Evolutionary conservation across 2,888 invertebrate genomes (phyloP), one percentile per base, ranked within the genome.

Genomic region (Aphidoletes aphidimyza): DNA sequence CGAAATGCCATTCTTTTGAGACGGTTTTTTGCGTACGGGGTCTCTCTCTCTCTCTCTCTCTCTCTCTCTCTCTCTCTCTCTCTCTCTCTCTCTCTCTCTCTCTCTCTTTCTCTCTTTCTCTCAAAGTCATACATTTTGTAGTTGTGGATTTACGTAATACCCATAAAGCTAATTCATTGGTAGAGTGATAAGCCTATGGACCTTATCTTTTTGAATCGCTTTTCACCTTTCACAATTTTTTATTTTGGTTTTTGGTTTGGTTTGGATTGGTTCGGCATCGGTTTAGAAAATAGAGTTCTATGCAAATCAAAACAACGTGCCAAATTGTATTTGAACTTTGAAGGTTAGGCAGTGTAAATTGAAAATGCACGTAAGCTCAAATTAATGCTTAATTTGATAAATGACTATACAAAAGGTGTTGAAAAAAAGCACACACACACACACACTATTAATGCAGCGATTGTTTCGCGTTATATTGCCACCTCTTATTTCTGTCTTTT

Each of bases 1-100:
- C 69, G 69, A 34, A 69, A 69, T 69, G 26, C 30, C 69, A 69
- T 69, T n/a, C n/a, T n/a, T 69, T 69, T 69, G 69, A 30, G 69
- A 42, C n/a, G n/a, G 42, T 9, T 19, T 47, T 8, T 47, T 17
- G 47, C 11, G 19, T 14, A 8, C 11, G 19, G 2, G 2, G 47
- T 47, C 2, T 47, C 47, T 8, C 47, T 39, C 39, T 5, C 39
- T 39, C 11, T 8, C 3, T 6, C 22, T n/a, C 3, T n/a, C 3
- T 54, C 3, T 22, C 3, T 6, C 54, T 54, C 22, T 3, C 39
- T 39, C 39, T 5, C 39, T 39, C 11, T 8, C 3, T 6, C 22
- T n/a, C 3, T n/a, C 3, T 54, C 3, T 22, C 3, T 6, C 54
- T 54, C 22, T 3, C 17, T 47, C 19, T 47, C 17, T 14, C 17